These are phyloP conservation scores for Vireo griseus DNA, from an alignment of 2,797 vertebrate species.

Conservation along the genomic window DNA sequence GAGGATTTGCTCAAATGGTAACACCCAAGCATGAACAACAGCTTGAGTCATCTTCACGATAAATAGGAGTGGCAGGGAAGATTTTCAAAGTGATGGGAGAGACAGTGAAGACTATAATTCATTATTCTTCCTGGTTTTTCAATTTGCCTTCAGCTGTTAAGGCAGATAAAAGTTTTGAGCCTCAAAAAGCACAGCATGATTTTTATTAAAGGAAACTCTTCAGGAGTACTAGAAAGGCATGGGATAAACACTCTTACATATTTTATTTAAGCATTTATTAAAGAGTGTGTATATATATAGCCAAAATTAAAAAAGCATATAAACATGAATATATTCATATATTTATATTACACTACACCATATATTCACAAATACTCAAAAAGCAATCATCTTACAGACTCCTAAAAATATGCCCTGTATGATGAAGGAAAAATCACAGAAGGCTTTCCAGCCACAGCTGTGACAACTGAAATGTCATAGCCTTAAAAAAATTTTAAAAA, in stretches of 20 bases:
- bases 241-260: background rate
- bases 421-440: background rate
- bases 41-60: background rate
- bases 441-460: background rate
- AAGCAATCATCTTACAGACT: background rate
- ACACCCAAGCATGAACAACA: slow-evolving; percentile 35
- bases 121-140: background rate
- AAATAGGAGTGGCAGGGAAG: background rate
- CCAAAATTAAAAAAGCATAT: background rate
- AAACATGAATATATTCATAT: background rate
- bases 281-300: background rate
- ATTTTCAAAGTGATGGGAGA: slow-evolving; percentile 27
- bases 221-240: background rate
- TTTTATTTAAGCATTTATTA: background rate
- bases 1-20: background rate
- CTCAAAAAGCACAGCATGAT: background rate
- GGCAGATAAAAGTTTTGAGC: background rate
- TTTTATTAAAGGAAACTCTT: background rate
- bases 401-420: background rate
- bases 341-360: background rate
- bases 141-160: background rate
- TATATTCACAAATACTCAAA: background rate
- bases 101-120: background rate
- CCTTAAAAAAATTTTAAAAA: background rate
- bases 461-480: background rate